phyloP scores from a whole-genome alignment of 2,797 vertebrate species.

The Oryzias sinensis region DNA sequence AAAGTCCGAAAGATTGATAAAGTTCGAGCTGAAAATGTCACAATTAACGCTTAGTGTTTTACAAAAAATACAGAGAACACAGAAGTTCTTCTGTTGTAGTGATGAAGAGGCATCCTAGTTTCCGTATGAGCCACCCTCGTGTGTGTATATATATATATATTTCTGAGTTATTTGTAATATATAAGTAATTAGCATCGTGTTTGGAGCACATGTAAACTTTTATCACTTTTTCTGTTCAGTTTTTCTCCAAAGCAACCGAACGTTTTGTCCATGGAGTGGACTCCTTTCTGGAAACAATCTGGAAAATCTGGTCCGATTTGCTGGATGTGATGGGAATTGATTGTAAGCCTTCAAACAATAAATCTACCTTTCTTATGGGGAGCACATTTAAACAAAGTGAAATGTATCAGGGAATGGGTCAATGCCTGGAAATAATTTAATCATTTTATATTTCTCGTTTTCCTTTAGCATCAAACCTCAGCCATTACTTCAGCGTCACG shows the following conservation, averaged over 20 bases:
- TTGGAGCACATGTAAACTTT: neutral
- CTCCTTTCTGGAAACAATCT: conserved; percentile 87
- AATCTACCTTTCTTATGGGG: neutral
- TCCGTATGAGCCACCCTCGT: too few species aligned
- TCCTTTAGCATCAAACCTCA: conserved; percentile 79
- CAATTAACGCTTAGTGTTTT: too few species aligned
- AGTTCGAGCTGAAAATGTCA: too few species aligned
- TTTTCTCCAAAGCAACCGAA: conserved; percentile 92
- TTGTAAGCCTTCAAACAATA: conserved; percentile 73
- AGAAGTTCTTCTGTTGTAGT: too few species aligned
- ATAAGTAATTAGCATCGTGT: neutral
- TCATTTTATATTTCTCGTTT: neutral
- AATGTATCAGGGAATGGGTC: neutral
- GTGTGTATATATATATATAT: too few species aligned
- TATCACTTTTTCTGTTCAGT: conserved; percentile 65
- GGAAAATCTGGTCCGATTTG: conserved; percentile 93
- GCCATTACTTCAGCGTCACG: conserved; percentile 90
- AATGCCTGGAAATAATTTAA: neutral
- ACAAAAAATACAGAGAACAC: too few species aligned
- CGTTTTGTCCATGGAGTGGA: conserved; percentile 94
- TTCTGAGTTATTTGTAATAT: neutral
- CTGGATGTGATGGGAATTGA: conserved; percentile 96
- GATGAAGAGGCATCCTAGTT: too few species aligned
- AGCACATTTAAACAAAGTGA: neutral
- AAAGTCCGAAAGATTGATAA: neutral